These are phyloP conservation scores for Hylaeus volcanicus DNA, from an alignment of 1,140 invertebrate species.

Conservation along the genomic window DNA sequence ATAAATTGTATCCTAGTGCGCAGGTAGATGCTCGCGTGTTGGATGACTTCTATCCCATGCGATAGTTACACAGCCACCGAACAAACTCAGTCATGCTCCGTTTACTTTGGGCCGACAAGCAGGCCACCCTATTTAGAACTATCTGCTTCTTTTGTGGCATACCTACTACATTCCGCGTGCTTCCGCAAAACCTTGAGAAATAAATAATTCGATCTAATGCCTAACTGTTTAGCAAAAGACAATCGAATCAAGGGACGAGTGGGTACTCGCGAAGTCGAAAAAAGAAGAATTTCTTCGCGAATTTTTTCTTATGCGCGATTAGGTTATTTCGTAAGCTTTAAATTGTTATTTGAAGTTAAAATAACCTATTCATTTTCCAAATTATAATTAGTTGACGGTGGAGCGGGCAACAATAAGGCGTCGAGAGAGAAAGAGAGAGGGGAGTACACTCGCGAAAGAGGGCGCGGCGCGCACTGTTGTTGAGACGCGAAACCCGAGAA, in stretches of 20 bases:
- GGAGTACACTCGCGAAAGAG: no score
- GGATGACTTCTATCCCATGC: conserved; percentile 45
- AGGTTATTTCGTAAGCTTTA: background rate
- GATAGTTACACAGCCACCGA: conserved; percentile 63
- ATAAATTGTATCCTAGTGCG: background rate
- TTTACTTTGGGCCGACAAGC: conserved; percentile 64
- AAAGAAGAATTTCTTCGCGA: no score
- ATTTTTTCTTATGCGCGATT: no score
- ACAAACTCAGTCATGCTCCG: conserved; percentile 71
- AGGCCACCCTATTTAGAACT: conserved; percentile 56
- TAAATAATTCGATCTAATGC: background rate
- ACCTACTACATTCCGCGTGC: background rate
- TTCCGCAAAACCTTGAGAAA: background rate
- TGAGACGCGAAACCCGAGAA: no score
- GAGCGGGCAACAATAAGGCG: no score
- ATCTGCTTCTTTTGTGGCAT: background rate
- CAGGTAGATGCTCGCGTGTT: background rate
- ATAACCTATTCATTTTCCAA: background rate
- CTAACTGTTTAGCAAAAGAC: background rate
- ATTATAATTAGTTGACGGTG: no score
- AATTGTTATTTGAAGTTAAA: background rate
- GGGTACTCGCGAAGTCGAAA: no score
- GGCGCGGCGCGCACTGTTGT: no score
- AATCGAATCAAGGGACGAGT: background rate
- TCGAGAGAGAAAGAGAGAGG: no score